These are phyloP conservation scores for Antennarius striatus DNA, from an alignment of 2,113 vertebrate species.

Conservation along the genomic window DNA sequence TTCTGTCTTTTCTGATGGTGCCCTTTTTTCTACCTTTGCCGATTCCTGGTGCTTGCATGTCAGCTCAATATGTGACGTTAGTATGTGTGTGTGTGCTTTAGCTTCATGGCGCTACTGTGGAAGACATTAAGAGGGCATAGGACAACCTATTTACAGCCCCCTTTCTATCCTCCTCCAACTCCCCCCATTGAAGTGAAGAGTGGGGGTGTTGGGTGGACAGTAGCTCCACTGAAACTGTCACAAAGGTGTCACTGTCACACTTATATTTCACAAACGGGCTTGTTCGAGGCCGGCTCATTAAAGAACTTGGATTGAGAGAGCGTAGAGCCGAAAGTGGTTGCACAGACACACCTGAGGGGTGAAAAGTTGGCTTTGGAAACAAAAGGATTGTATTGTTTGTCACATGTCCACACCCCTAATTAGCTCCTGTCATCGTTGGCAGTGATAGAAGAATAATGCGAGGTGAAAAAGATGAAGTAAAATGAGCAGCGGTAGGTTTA, in stretches of 20 bases:
- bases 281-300: conserved; percentile 4
- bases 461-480: conserved; percentile 18
- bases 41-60: conserved; percentile 48
- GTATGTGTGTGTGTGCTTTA: conserved; percentile 38
- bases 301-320: neutral
- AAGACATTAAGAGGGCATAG: conserved; percentile 34
- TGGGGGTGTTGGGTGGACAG: conserved; percentile 6
- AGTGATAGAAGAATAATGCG: conserved; percentile 8
- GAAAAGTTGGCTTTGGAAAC: conserved; percentile 37
- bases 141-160: conserved; percentile 46
- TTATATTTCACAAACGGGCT: conserved; percentile 22
- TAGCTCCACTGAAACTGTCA: conserved; percentile 38
- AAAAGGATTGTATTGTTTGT: conserved; percentile 11
- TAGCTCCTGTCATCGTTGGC: conserved; percentile 14
- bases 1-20: conserved; percentile 14
- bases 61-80: conserved; percentile 42
- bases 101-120: conserved; percentile 40
- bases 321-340: conserved; percentile 13
- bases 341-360: conserved; percentile 23
- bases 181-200: neutral
- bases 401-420: conserved; percentile 22
- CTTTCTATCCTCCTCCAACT: neutral
- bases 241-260: conserved; percentile 35
- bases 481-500: conserved; percentile 27
- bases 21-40: conserved; percentile 22